phyloP scores from a whole-genome alignment of 2,113 vertebrate species.

The Leiothrix lutea region DNA sequence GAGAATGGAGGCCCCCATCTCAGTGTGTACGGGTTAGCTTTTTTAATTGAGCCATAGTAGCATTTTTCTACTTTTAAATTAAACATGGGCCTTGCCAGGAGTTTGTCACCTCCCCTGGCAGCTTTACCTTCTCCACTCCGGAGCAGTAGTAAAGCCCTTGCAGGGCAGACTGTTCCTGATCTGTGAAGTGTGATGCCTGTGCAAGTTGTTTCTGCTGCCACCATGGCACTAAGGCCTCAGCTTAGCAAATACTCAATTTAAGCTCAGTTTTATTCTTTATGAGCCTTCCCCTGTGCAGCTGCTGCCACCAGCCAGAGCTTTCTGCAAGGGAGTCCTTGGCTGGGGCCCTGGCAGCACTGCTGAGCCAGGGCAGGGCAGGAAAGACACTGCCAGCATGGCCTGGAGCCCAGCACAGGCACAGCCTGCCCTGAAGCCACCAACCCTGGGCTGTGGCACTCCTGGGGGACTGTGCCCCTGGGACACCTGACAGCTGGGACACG shows the following conservation, averaged over 20 bases:
- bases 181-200: neutral
- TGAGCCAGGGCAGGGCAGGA: neutral
- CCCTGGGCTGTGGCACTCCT: neutral
- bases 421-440: accelerated
- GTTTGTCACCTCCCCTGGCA: neutral
- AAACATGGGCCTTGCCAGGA: neutral
- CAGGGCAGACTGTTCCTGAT: neutral
- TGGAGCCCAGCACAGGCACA: accelerated
- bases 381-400: neutral
- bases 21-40: neutral
- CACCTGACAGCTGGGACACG: accelerated
- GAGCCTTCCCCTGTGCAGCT: neutral
- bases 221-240: neutral
- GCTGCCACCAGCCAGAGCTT: neutral
- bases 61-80: neutral
- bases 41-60: neutral
- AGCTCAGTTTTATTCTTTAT: neutral
- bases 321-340: neutral
- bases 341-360: neutral
- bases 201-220: neutral
- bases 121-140: neutral
- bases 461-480: neutral
- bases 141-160: neutral
- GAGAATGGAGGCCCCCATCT: neutral
- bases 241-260: neutral